Base-by-base conservation (phyloP, 2,113 vertebrate genomes). In the Neomonachus schauinslandi region DNA sequence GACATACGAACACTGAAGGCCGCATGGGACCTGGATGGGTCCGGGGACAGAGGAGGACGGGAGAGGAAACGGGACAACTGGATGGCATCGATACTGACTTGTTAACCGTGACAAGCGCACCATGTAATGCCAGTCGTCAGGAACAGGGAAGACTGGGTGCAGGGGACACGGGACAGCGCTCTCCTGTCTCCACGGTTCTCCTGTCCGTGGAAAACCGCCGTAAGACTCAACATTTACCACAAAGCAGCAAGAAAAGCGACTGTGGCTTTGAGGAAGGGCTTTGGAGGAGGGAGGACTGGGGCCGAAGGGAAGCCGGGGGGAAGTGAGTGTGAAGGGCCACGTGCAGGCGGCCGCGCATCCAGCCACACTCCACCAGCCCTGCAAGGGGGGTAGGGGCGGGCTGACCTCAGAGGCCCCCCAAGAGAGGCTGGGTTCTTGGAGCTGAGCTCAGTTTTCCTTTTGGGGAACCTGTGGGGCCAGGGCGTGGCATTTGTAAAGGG, bases 381-480 rank as follows among this genome's bases (percentile, higher is more conserved):
- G n/a, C 1, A 0, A 33, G 12, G 14, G 0, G 28, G 16, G 16
- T 1, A 5, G 11, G 12, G 33, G 2, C 1, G 18, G 11, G 42
- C 1, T 24, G 42, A 5, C 42, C 42, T 49, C 59, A n/a, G 83
- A 31, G 57, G 18, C 8, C 11, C 61, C 42, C 31, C 31, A 11
- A 14, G 57, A 86, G 63, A 51, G 84, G 19, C 63, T 33, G 31
- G 42, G 28, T 28, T 49, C 61, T 22, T 1, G 7, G 74, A 31
- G 42, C 74, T 31, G 42, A 7, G 42, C 24, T 0, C 39, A 12
- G 5, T 22, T 49, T 42, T 46, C 31, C 10, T 0, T 7, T 5
- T 12, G 36, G 57, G 79, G 82, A 46, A 2, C 82, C 82, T 14
- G 36, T 65, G 14, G 4, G 28, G 18, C 26, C 26, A 11, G 15